Conservation (phyloP, 1,140 invertebrate genomes). For the Marisa cornuarietis region DNA sequence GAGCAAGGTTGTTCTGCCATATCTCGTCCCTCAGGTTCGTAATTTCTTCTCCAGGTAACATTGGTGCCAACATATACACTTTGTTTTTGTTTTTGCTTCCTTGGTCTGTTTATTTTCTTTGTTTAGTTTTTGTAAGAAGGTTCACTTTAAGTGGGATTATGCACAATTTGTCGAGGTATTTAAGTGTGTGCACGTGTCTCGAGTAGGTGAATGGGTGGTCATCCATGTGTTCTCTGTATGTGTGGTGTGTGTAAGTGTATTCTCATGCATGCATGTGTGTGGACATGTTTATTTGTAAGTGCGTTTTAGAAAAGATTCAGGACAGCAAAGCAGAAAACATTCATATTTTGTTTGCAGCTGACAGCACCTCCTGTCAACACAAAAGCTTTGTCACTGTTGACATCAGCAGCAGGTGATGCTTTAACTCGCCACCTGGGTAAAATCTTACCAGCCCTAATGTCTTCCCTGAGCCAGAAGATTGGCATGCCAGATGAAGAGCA, state of each 20-base stretch:
- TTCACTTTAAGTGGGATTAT: too few relatives aligned
- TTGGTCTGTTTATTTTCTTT: neutral
- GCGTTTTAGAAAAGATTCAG: too few relatives aligned
- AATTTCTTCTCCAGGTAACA: too few relatives aligned
- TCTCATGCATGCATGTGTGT: too few relatives aligned
- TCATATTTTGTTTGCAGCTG: conserved; percentile 70
- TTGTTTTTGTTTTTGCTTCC: neutral
- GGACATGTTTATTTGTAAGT: too few relatives aligned
- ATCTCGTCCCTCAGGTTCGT: conserved; percentile 83
- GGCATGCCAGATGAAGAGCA: conserved; percentile 68
- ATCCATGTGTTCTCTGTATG: neutral
- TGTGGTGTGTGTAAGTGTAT: too few relatives aligned
- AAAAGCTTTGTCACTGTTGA: conserved; percentile 89
- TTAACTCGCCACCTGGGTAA: conserved; percentile 90
- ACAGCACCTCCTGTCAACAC: conserved; percentile 88
- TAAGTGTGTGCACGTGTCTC: too few relatives aligned
- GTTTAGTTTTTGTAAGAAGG: too few relatives aligned
- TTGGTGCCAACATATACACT: conserved; percentile 5
- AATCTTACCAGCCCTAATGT: conserved; percentile 89
- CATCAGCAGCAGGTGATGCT: conserved; percentile 91
- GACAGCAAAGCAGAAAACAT: neutral
- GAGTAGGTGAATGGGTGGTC: neutral
- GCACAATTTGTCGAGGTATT: too few relatives aligned
- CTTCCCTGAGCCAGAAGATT: conserved; percentile 74
- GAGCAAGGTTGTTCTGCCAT: conserved; percentile 92